A percentile compares a stretch with the other conserved stretches of the same genome.
Conservation (phyloP, 1,140 invertebrate genomes). For the Berghia stephanieae region DNA sequence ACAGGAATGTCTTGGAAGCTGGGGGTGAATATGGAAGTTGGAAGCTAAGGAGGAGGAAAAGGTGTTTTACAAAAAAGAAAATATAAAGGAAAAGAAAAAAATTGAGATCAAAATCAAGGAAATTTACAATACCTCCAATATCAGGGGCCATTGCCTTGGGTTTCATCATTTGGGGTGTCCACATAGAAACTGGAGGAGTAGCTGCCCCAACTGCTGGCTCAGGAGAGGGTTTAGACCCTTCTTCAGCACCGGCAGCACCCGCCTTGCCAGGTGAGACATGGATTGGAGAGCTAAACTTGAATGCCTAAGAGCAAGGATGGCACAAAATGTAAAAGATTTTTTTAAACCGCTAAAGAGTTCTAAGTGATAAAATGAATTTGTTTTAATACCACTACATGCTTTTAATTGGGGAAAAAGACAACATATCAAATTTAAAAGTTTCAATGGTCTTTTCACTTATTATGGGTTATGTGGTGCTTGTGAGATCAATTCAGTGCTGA, state of each 20-base stretch:
- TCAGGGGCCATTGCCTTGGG: constrained; percentile 23
- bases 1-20: too few relatives aligned
- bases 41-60: too few relatives aligned
- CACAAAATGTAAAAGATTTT: too few relatives aligned
- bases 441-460: too few relatives aligned
- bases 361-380: background rate
- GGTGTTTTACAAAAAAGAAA: background rate
- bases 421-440: too few relatives aligned
- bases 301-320: constrained; percentile 46
- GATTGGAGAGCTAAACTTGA: constrained; percentile 55
- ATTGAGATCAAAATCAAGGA: background rate
- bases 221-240: constrained; percentile 31
- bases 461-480: too few relatives aligned
- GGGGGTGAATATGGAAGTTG: too few relatives aligned
- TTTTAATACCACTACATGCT: too few relatives aligned
- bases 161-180: constrained; percentile 30
- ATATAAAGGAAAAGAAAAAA: background rate
- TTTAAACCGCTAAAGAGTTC: background rate
- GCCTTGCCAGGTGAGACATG: constrained; percentile 31
- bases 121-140: constrained; percentile 26
- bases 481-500: too few relatives aligned
- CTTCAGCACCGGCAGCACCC: constrained; percentile 23
- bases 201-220: constrained; percentile 30
- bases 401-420: too few relatives aligned
- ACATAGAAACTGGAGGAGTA: background rate